A percentile compares a stretch with the other conserved stretches of the same genome.
Evolutionary conservation across 2,888 invertebrate species (phyloP).

Genomic region (Tetramorium bicarinatum): DNA sequence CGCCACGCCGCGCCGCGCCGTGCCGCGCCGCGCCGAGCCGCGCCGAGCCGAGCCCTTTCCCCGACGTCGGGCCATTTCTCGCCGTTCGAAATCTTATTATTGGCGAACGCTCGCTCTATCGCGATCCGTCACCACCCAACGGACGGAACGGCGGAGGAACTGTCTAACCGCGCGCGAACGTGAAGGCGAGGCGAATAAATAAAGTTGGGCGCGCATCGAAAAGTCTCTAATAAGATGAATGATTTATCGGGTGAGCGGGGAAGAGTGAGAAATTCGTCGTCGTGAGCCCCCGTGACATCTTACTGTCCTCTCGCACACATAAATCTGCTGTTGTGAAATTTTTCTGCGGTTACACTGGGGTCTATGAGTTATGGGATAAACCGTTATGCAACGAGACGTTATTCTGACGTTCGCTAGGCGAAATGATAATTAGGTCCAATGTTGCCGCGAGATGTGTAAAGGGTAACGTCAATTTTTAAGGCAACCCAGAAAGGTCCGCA

Average conservation of each 20-base stretch:
- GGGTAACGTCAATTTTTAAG: not conserved
- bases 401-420: not conserved
- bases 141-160: slow-evolving; percentile 12
- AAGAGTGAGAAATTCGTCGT: slow-evolving; percentile 52
- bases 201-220: slow-evolving; percentile 16
- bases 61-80: slow-evolving; percentile 48
- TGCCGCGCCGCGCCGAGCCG: slow-evolving; percentile 17
- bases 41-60: slow-evolving; percentile 32
- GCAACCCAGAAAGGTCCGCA: not conserved
- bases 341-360: slow-evolving; percentile 1
- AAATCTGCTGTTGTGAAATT: slow-evolving; percentile 47
- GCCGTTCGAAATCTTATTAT: slow-evolving; percentile 50
- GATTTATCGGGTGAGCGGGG: slow-evolving; percentile 41
- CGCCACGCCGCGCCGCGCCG: slow-evolving; percentile 13
- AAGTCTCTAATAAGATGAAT: slow-evolving; percentile 43
- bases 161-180: slow-evolving; percentile 37
- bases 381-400: slow-evolving; percentile 14
- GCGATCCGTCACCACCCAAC: slow-evolving; percentile 52
- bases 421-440: slow-evolving; percentile 38
- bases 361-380: slow-evolving; percentile 13
- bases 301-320: slow-evolving; percentile 32
- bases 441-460: not conserved
- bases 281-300: slow-evolving; percentile 46
- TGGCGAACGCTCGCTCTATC: slow-evolving; percentile 45
- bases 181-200: slow-evolving; percentile 21